Evolutionary conservation across 2,888 invertebrate genomes (phyloP), one percentile per base, ranked within the genome.

Genomic region (Drosophila demipolita): DNA sequence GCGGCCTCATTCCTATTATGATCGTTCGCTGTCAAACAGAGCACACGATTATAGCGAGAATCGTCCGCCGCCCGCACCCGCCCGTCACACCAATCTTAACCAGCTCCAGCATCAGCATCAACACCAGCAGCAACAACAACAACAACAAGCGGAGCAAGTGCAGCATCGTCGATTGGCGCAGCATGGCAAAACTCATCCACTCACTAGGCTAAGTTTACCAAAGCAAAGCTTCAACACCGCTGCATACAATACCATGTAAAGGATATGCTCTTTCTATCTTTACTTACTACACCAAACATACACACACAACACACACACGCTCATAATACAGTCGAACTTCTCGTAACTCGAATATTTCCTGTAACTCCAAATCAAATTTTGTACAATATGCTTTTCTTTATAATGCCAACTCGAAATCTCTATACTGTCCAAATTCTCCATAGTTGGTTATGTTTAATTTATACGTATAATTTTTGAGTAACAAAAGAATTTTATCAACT

Each of bases 111-210:
- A 52, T n/a, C 82, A 75, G 29, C 80, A 68, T 67, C 78, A 75
- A 55, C 80, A 54, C 35, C 82, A 75, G 20, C 80, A 68, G 70
- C 78, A 75, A 52, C 75, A 81, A 57, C 80, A 76, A 53, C 78
- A 86, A 15, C 78, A 74, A 11, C 82, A 77, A 64, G 32, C 75
- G 32, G 73, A 81, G 26, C 91, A 83, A 76, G 87, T 83, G 58
- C 92, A 96, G 91, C 92, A 96, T 92, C 96, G 95, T 86, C 96
- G 96, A 93, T 96, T 96, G 93, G 96, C 97, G 93, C 98, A 98
- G 93, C 98, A 97, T 93, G 98, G 98, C 88, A 97, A 97, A 94
- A 97, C 97, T 91, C 98, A 98, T 95, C 98, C 98, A 82, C 94
- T 98, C 91, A 96, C 97, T 90, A 96, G 96, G 95, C 95, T 98